phyloP scores from a whole-genome alignment of 2,888 invertebrate genomes.

The Drosophila formosana region DNA sequence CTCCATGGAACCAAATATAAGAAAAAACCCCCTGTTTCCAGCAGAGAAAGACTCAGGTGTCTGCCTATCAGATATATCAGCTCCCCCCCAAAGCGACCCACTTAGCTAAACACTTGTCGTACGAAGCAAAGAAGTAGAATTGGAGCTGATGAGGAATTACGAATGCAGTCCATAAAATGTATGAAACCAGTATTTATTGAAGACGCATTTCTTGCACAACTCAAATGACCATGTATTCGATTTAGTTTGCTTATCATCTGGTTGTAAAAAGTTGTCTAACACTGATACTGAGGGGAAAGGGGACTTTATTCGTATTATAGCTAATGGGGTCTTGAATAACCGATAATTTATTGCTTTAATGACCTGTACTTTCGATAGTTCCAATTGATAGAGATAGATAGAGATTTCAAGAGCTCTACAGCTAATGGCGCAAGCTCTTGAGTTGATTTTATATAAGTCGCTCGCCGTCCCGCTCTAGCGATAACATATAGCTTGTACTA shows the following conservation, averaged over 20 bases:
- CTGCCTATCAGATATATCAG: slow-evolving; percentile 4
- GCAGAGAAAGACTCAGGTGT: slow-evolving; percentile 9
- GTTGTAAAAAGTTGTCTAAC: slow-evolving; percentile 16
- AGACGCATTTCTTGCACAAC: slow-evolving; percentile 74
- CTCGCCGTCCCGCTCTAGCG: not conserved
- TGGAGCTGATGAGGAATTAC: slow-evolving; percentile 19
- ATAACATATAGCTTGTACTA: slow-evolving; percentile 7
- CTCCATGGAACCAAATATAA: not conserved
- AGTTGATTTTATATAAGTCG: slow-evolving; percentile 18
- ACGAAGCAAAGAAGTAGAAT: not conserved
- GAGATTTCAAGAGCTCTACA: slow-evolving; percentile 21
- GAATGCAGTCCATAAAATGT: slow-evolving; percentile 39
- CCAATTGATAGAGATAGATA: slow-evolving; percentile 17
- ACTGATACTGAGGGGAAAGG: not conserved
- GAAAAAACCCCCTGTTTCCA: not conserved
- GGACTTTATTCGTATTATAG: not conserved
- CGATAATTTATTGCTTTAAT: slow-evolving; percentile 26
- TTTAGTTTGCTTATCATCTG: slow-evolving; percentile 41
- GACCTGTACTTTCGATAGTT: slow-evolving; percentile 21
- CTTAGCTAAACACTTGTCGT: slow-evolving; percentile 19
- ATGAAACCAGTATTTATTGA: slow-evolving; percentile 45
- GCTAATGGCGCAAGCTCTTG: slow-evolving; percentile 23
- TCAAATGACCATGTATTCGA: slow-evolving; percentile 40
- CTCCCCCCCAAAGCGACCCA: slow-evolving; percentile 14
- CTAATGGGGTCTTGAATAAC: slow-evolving; percentile 25